Conservation (phyloP, 2,888 invertebrate genomes). For the Ennomos erosarius region DNA sequence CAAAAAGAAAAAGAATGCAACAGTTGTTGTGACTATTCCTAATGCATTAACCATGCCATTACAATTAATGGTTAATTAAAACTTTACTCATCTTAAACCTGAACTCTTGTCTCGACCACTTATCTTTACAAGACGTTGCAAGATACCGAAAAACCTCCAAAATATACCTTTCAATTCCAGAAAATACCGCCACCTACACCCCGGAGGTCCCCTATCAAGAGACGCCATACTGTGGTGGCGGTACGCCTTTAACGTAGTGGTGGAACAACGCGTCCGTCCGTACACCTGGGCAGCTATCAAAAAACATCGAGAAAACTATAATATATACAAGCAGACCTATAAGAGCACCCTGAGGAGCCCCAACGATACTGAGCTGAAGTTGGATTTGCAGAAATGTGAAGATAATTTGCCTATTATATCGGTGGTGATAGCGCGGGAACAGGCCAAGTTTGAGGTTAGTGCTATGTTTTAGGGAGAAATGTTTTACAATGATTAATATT, state of each 20-base stretch:
- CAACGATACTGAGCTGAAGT: constrained; percentile 89
- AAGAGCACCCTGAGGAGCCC: constrained; percentile 89
- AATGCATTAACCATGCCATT: too few species aligned
- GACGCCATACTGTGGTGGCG: constrained; percentile 90
- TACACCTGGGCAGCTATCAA: constrained; percentile 90
- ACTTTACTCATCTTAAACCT: too few species aligned
- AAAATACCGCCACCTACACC: constrained; percentile 87
- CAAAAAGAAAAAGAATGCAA: too few species aligned
- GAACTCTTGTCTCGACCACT: too few species aligned
- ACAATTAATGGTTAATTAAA: too few species aligned
- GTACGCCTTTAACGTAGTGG: constrained; percentile 89
- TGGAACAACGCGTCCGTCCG: constrained; percentile 90
- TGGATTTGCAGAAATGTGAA: constrained; percentile 91
- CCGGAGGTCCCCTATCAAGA: constrained; percentile 83
- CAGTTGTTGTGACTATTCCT: too few species aligned
- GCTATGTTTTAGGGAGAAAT: not conserved
- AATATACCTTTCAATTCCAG: constrained; percentile 52
- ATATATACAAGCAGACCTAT: constrained; percentile 88
- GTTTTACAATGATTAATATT: not conserved
- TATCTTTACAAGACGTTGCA: too few species aligned
- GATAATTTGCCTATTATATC: constrained; percentile 90
- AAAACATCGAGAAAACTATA: constrained; percentile 88
- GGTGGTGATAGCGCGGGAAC: constrained; percentile 91
- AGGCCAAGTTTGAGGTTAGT: constrained; percentile 90
- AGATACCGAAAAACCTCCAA: not conserved